These are phyloP conservation scores for mouse (Mus musculus) DNA, from an alignment of 2,113 vertebrate genomes.

Conservation along the genomic window DNA sequence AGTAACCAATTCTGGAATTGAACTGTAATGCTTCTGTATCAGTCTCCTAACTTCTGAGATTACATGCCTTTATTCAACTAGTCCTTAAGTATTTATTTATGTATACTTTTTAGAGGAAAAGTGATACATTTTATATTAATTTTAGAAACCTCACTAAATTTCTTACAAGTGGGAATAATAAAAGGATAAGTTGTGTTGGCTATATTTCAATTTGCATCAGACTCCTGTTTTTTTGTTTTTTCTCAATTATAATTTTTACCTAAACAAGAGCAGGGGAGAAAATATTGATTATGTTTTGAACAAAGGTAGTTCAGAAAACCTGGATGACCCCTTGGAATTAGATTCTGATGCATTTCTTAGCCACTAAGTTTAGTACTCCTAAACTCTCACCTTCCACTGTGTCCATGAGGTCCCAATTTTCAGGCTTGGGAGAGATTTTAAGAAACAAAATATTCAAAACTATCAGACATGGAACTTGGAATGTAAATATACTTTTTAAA, in stretches of 20 bases:
- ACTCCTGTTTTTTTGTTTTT: background rate
- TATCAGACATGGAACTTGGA: background rate
- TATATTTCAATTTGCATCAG: too few species aligned
- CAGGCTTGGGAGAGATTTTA: background rate
- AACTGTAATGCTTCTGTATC: background rate
- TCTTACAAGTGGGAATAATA: background rate
- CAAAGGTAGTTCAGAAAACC: background rate
- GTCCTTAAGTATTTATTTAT: too few species aligned
- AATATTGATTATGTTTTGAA: background rate
- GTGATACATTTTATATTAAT: too few species aligned
- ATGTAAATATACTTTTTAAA: background rate
- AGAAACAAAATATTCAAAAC: background rate
- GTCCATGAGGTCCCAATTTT: background rate
- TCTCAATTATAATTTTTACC: background rate
- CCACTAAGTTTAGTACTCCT: too few species aligned
- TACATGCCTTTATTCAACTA: background rate
- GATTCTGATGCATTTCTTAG: background rate
- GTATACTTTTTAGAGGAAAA: too few species aligned
- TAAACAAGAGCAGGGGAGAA: background rate
- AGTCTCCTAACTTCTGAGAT: background rate
- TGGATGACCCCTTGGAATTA: background rate
- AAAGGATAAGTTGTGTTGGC: background rate
- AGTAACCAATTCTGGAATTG: background rate
- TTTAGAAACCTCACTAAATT: background rate
- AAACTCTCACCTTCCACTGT: background rate